Evolutionary conservation across 2,888 invertebrate genomes (phyloP).

Genomic region (Limnephilus lunatus): DNA sequence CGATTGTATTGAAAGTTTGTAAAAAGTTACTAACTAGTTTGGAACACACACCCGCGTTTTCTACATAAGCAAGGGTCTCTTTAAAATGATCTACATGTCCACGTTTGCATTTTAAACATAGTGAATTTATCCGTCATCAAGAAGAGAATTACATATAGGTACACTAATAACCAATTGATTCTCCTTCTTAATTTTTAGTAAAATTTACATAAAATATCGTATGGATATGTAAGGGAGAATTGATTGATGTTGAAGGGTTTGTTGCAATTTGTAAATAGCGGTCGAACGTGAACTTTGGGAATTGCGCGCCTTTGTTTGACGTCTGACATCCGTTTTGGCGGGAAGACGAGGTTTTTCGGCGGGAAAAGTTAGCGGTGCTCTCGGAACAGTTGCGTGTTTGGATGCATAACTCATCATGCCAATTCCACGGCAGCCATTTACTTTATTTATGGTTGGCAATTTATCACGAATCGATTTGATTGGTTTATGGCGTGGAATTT

Average conservation of each 20-base stretch:
- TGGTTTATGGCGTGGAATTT: slow-evolving; percentile 72
- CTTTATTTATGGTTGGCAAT: slow-evolving; percentile 75
- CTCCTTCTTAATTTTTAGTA: not conserved
- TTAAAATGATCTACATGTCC: too few species aligned
- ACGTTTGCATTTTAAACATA: too few species aligned
- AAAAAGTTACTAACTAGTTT: too few species aligned
- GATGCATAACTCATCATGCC: slow-evolving; percentile 75
- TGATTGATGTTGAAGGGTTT: not conserved
- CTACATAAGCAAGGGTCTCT: too few species aligned
- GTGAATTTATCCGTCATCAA: too few species aligned
- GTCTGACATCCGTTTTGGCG: slow-evolving; percentile 53
- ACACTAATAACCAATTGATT: not conserved
- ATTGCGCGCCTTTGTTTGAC: slow-evolving; percentile 40
- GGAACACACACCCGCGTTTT: too few species aligned
- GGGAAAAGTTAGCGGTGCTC: slow-evolving; percentile 56
- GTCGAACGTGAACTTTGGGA: not conserved
- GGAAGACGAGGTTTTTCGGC: slow-evolving; percentile 57
- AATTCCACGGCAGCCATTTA: slow-evolving; percentile 75
- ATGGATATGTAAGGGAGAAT: not conserved
- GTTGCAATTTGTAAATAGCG: not conserved
- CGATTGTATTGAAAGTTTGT: too few species aligned
- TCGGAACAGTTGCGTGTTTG: slow-evolving; percentile 71
- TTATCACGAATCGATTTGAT: slow-evolving; percentile 74
- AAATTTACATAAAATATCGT: not conserved
- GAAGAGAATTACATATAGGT: not conserved